Evolutionary conservation across 2,113 vertebrate genomes (phyloP).

Genomic region (Spheniscus mendiculus): DNA sequence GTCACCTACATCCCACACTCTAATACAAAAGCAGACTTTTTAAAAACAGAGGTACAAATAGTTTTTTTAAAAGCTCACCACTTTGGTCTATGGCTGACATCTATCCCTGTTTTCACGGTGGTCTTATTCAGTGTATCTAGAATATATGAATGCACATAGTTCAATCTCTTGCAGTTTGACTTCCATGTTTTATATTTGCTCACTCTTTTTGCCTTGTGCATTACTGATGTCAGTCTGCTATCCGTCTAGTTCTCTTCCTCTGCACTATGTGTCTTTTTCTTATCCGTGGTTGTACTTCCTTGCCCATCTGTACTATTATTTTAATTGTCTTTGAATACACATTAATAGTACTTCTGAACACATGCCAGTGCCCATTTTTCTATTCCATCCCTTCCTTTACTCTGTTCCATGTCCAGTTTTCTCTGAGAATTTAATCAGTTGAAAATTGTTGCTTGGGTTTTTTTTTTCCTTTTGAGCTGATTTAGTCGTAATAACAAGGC

Average conservation of each 20-base stretch:
- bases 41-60: background rate
- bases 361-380: background rate
- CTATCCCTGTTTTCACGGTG: background rate
- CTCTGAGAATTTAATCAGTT: background rate
- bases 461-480: background rate
- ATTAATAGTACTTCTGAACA: background rate
- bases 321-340: background rate
- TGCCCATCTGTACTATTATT: conserved; percentile 36
- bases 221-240: background rate
- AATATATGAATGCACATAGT: background rate
- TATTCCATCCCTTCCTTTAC: background rate
- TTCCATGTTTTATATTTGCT: background rate
- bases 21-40: background rate
- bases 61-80: background rate
- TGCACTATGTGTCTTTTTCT: background rate
- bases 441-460: background rate
- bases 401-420: background rate
- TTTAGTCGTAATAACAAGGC: conserved; percentile 18
- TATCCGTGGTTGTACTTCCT: conserved; percentile 14
- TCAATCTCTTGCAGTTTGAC: background rate
- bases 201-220: background rate
- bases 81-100: background rate
- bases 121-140: background rate
- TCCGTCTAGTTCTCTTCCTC: conserved; percentile 20
- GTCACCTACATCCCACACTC: background rate